Base-by-base conservation (phyloP, 2,888 invertebrate genomes). In the Bhutanitis thaidina region DNA sequence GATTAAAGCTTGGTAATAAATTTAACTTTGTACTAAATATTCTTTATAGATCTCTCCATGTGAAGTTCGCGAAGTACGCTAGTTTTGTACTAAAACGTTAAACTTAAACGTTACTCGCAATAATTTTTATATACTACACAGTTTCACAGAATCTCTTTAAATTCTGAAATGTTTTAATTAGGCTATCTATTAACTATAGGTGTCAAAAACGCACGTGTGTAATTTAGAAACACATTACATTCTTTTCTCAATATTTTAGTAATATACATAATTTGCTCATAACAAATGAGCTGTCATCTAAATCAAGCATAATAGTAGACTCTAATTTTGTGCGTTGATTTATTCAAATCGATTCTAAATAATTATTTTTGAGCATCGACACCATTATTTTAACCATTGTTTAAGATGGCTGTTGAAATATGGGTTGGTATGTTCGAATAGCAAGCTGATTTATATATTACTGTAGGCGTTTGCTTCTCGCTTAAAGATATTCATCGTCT, bases 241-340 rank as follows among this genome's bases (percentile, higher is more conserved):
- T 51, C 55, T 54, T 49, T 51, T 39, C 53, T 57, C 49, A 64
- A 62, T 66, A 65, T 65, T 57, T 60, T 57, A 67, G 59, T 52
- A 51, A 65, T 72, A 70, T 37, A 52, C 72, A 67, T 70, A 78
- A 81, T 78, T 81, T 73, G 72, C 67, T 61, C 56, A 53, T 74
- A 76, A 83, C 72, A 77, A 73, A 86, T 77, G 79, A 72, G 73
- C 82, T 73, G 80, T 67, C 84, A 78, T 65, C 77, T 87, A 87
- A 87, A 87, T 87, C 85, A 85, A 69, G 64, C 64, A 63, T 81
- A 78, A 81, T 82, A 76, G 74, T 74, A 72, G 73, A 69, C 74
- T 85, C 79, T 80, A 84, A 86, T 83, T 77, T 66, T 81, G 80
- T 78, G 80, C 80, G 79, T 78, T 87, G 85, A 87, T 87, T 87